Percentiles rank a stretch among this genome's conserved stretches.
These are phyloP conservation scores for Nematostella vectensis DNA, from an alignment of 92 coral and sea anemone genomes.

Conservation along the genomic window DNA sequence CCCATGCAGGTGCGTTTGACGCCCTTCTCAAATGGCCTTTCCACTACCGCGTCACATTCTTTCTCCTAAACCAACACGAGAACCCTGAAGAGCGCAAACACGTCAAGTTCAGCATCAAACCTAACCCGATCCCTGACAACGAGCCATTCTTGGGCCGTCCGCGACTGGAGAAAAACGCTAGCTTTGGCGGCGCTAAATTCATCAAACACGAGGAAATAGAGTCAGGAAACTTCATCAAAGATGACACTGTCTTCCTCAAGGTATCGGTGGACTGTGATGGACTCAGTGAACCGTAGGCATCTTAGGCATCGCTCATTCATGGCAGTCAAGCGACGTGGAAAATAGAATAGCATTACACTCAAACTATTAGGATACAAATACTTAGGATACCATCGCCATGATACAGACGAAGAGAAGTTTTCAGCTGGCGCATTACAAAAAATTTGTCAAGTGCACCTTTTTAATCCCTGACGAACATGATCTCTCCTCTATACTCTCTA, in stretches of 20 bases:
- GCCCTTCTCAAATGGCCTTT: slow-evolving; percentile 93
- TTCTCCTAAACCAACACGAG: slow-evolving; percentile 73
- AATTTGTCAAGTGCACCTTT: too few species aligned
- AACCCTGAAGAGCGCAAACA: slow-evolving; percentile 73
- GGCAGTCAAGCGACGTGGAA: too few species aligned
- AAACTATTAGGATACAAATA: too few species aligned
- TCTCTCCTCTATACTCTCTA: too few species aligned
- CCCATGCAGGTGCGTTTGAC: slow-evolving; percentile 95
- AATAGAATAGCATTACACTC: too few species aligned
- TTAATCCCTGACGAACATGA: too few species aligned
- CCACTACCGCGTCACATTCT: slow-evolving; percentile 84
- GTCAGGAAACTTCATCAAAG: slow-evolving; percentile 67
- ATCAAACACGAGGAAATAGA: slow-evolving; percentile 92
- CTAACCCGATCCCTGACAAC: slow-evolving; percentile 90
- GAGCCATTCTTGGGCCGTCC: slow-evolving; percentile 96
- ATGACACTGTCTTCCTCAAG: slow-evolving; percentile 78
- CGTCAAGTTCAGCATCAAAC: slow-evolving; percentile 93
- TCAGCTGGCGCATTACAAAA: too few species aligned
- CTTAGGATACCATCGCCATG: too few species aligned
- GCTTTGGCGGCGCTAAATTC: slow-evolving; percentile 96
- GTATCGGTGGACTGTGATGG: slow-evolving; percentile 88
- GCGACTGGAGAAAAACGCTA: slow-evolving; percentile 91
- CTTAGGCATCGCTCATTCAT: too few species aligned
- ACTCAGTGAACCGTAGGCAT: slow-evolving; percentile 66
- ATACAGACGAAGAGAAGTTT: too few species aligned